Evolutionary conservation across 2,888 invertebrate species (phyloP).

Genomic region (Dryocosmus kuriphilus): DNA sequence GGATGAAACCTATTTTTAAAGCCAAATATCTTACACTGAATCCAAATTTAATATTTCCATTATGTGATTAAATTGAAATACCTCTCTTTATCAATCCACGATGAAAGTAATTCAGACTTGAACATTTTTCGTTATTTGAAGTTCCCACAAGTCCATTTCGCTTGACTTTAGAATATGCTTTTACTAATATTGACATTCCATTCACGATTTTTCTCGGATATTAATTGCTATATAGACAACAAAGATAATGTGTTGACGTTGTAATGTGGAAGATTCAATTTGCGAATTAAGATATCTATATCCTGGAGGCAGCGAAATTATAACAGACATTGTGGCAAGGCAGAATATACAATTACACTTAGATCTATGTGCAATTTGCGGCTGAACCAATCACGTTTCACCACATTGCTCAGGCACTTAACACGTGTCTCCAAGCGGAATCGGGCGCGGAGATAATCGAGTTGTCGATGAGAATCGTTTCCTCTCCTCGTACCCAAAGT

Average conservation of each 20-base stretch:
- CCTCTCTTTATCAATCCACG: too few relatives aligned
- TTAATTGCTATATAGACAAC: too few relatives aligned
- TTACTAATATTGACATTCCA: too few relatives aligned
- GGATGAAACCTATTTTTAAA: slow-evolving; percentile 8
- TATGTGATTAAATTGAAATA: slow-evolving; percentile 11
- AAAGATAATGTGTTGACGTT: too few relatives aligned
- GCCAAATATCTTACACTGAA: background rate
- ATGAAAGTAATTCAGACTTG: background rate
- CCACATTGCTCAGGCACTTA: slow-evolving; percentile 47
- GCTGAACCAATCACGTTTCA: slow-evolving; percentile 18
- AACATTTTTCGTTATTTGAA: background rate
- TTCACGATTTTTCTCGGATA: too few relatives aligned
- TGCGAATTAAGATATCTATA: background rate
- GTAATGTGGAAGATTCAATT: too few relatives aligned
- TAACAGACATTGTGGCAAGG: background rate
- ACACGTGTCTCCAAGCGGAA: slow-evolving; percentile 49
- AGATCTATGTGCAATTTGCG: slow-evolving; percentile 30
- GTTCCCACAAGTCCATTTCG: background rate
- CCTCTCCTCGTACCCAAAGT: slow-evolving; percentile 51
- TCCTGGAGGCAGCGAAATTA: background rate
- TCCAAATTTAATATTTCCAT: slow-evolving; percentile 12
- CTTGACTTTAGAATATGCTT: background rate
- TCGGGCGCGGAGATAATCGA: slow-evolving; percentile 57
- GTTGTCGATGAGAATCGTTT: slow-evolving; percentile 57
- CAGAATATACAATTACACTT: background rate